Base-by-base conservation (phyloP, 2,113 vertebrate genomes). In the Amazona vittata region DNA sequence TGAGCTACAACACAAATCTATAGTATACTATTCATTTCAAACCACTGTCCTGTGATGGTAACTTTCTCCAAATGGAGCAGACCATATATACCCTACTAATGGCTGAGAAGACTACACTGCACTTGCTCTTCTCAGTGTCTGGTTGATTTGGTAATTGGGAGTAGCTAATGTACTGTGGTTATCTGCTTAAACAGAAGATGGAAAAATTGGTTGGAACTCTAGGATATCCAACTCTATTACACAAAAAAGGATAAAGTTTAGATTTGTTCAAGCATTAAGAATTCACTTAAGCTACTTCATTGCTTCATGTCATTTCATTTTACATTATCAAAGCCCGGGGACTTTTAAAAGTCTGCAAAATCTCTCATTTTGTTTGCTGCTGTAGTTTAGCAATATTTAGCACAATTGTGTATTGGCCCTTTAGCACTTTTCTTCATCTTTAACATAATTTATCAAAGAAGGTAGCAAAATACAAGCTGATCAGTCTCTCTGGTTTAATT, bases 401-500 rank as follows among this genome's bases (percentile, higher is more conserved):
- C 74, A 91, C 50, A 43, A 44, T 49, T 26, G 22, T 39, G 64
- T 15, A 19, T 50, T 67, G 74, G 74, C 84, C 89, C 80, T 87
- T 96, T 95, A 93, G 83, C 77, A 75, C 37, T 86, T 96, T 85
- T 91, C 76, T 86, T 97, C 80, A 91, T 95, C 95, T 97, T 96
- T 93, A 87, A 79, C 90, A 76, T 94, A 95, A 96, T 96, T 96
- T 97, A 95, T 96, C 96, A 96, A 95, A 97, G 91, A 91, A 95
- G 28, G 60, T 63, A 95, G 59, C 73, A 96, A 96, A 97, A 96
- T 46, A 43, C 91, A 97, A 74, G 92, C 90, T 94, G 96, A 96
- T 96, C 90, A 47, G 83, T 94, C 88, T 96, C 91, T 94, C 91
- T 74, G 70, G 89, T 97, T 98, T 96, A 96, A 97, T 98, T 98